Base-by-base conservation (phyloP, 2,888 invertebrate species). In the Yponomeuta sedellus region DNA sequence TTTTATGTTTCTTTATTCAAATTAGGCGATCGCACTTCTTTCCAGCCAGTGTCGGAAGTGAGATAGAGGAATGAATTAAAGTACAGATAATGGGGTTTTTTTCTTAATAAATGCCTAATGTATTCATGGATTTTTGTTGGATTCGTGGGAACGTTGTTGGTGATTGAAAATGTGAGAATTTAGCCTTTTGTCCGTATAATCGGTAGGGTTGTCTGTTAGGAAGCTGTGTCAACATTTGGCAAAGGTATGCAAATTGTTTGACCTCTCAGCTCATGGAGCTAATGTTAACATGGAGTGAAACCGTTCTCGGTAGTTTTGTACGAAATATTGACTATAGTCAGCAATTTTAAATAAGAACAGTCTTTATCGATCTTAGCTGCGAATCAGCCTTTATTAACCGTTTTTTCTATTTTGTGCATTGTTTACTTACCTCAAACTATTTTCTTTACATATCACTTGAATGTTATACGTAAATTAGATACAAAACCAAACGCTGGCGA, bases 181-280 rank as follows among this genome's bases (percentile, higher is more conserved):
- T 74, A 74, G 72, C 77, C 77, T 82, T 78, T 83, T 52, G 44
- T 79, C 82, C 71, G 72, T 71, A 69, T 85, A 87, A 90, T 88
- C 81, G 82, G 77, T 79, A 82, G 90, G 90, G 91, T 81, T 80
- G 88, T 78, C 85, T 86, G 58, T 78, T 83, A 79, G 80, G 83
- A 86, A 88, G 88, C 88, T 90, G 88, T 88, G 86, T 85, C 88
- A 90, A 89, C 87, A 89, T 83, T 61, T 79, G 71, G 75, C 76
- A 76, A 78, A 83, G 75, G 81, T 85, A 89, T 89, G 87, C 79
- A 79, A 88, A 88, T 88, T 71, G 72, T 74, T 75, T 76, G 70
- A 70, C 66, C 64, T 68, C 65, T 28, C n/a, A 52, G 44, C 44
- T 52, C 10, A 34, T 52, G 44, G 12, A 12, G 16, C 12, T 10